phyloP scores from a whole-genome alignment of 2,113 vertebrate genomes.

The Danionella cerebrum region DNA sequence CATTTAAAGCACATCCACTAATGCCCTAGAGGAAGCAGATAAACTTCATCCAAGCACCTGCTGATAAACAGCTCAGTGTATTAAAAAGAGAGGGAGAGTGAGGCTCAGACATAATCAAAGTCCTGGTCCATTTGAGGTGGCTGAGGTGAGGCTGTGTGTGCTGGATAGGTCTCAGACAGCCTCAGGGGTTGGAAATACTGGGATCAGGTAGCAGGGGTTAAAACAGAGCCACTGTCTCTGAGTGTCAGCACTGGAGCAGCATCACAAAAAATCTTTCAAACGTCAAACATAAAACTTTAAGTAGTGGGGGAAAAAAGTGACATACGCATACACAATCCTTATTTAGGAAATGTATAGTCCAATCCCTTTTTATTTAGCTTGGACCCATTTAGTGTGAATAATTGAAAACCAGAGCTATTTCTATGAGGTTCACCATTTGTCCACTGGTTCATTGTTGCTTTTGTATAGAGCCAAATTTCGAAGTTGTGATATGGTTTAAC shows the following conservation, averaged over 20 bases:
- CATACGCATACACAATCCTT: too few relatives aligned
- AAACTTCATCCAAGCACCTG: constrained; percentile 30
- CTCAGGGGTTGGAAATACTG: not conserved
- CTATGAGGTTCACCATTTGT: too few relatives aligned
- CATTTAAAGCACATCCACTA: constrained; percentile 24
- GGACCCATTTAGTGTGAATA: too few relatives aligned
- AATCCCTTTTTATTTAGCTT: too few relatives aligned
- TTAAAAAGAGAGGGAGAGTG: constrained; percentile 38
- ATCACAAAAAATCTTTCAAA: not conserved
- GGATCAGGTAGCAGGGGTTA: not conserved
- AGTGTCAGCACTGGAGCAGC: not conserved
- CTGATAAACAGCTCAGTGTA: constrained; percentile 46
- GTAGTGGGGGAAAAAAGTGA: too few relatives aligned
- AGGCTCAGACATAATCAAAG: constrained; percentile 47
- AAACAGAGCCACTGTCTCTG: not conserved
- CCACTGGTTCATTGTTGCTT: too few relatives aligned
- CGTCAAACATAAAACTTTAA: too few relatives aligned
- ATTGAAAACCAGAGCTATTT: too few relatives aligned
- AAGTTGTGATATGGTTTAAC: too few relatives aligned
- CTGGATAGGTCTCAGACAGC: not conserved
- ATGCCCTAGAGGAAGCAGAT: constrained; percentile 16
- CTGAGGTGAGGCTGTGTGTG: not conserved
- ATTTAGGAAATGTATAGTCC: too few relatives aligned
- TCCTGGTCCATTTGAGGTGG: constrained; percentile 47
- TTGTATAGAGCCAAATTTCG: too few relatives aligned